Evolutionary conservation across 1,140 invertebrate species (phyloP).

Genomic region (Mamestra configurata): DNA sequence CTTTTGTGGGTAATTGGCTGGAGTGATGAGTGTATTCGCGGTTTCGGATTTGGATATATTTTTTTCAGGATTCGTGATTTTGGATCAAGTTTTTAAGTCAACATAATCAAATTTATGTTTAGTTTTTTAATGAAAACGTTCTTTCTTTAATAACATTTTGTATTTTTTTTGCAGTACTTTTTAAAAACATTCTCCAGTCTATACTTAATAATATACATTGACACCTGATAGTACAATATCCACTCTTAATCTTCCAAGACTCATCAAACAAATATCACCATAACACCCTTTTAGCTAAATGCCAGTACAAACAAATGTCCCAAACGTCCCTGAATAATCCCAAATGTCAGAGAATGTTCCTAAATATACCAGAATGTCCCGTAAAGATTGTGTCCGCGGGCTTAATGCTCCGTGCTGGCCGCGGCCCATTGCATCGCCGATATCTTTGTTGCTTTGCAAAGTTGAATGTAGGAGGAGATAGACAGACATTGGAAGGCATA

Average conservation of each 20-base stretch:
- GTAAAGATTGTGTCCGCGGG: slow-evolving; percentile 67
- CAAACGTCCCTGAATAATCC: slow-evolving; percentile 23
- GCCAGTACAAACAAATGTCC: slow-evolving; percentile 60
- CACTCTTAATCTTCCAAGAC: background rate
- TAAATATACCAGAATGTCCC: slow-evolving; percentile 69
- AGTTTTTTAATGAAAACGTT: no score
- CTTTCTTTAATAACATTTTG: no score
- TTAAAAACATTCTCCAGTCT: no score
- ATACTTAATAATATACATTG: no score
- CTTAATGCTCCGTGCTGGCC: slow-evolving; percentile 71
- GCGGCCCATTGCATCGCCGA: slow-evolving; percentile 68
- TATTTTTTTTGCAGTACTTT: no score
- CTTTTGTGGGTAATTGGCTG: slow-evolving; percentile 31
- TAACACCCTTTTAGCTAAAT: slow-evolving; percentile 77
- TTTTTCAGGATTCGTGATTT: background rate
- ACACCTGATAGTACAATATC: no score
- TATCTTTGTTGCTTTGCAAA: slow-evolving; percentile 48
- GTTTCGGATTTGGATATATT: background rate
- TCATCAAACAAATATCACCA: slow-evolving; percentile 7
- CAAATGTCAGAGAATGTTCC: slow-evolving; percentile 63
- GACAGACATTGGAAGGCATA: background rate
- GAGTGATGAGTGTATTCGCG: slow-evolving; percentile 16
- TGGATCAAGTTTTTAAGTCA: background rate
- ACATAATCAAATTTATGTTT: background rate
- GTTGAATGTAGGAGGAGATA: slow-evolving; percentile 22